A percentile compares a stretch with the other conserved stretches of the same genome.
These are phyloP conservation scores for Drosophila bocki DNA, from an alignment of 1,140 invertebrate species.

Conservation along the genomic window DNA sequence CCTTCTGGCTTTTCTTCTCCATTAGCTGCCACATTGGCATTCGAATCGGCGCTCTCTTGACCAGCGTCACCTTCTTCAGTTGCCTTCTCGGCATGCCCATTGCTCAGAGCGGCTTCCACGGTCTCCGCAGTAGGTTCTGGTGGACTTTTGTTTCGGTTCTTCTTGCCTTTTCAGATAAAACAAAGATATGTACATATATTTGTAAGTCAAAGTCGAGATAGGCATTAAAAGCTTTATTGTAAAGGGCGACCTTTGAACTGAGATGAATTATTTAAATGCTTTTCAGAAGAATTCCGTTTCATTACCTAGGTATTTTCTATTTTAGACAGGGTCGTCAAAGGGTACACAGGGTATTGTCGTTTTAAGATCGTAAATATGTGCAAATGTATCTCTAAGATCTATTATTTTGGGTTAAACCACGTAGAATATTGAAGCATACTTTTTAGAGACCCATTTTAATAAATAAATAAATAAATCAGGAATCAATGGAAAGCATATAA, in stretches of 20 bases:
- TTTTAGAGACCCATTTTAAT: not conserved
- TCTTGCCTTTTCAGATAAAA: slow-evolving; percentile 55
- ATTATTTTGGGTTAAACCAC: not conserved
- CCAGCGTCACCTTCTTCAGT: slow-evolving; percentile 20
- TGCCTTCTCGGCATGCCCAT: slow-evolving; percentile 59
- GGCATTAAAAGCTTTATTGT: not conserved
- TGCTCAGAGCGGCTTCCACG: slow-evolving; percentile 46
- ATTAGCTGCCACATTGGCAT: slow-evolving; percentile 62
- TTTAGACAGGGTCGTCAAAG: not conserved
- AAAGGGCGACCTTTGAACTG: slow-evolving; percentile 3
- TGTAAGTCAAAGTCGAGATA: slow-evolving; percentile 1
- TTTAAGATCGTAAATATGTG: not conserved
- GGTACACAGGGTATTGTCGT: not conserved
- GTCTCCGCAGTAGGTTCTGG: slow-evolving; percentile 30
- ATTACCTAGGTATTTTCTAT: not conserved
- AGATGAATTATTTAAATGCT: not conserved
- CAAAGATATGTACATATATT: not conserved
- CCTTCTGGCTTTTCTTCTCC: slow-evolving; percentile 11
- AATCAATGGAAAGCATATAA: too few relatives aligned
- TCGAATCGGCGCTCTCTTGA: slow-evolving; percentile 38
- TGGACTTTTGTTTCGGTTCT: slow-evolving; percentile 75
- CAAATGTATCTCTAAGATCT: too few relatives aligned
- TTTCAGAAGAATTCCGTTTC: not conserved
- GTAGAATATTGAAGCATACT: not conserved
- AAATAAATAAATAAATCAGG: too few relatives aligned